Percentiles rank a stretch among this genome's conserved stretches.
Evolutionary conservation across 2,113 vertebrate genomes (phyloP).

Genomic region (Rallus limicola): DNA sequence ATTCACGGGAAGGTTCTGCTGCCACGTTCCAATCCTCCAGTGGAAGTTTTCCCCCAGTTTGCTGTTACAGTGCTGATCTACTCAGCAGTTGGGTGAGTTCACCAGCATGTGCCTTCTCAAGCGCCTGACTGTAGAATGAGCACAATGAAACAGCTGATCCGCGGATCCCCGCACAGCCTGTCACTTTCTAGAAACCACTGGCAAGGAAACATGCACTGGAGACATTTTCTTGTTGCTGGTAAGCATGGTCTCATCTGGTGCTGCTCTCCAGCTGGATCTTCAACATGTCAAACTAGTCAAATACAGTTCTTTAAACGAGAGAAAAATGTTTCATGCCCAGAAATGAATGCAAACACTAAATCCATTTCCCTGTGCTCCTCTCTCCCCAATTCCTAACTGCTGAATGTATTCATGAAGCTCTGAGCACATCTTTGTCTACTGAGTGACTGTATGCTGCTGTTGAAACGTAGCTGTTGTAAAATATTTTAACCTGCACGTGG

Average conservation of each 20-base stretch:
- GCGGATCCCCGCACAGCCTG: neutral
- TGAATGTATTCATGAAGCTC: slow-evolving; percentile 72
- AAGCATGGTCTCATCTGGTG: slow-evolving; percentile 54
- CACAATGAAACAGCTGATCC: slow-evolving; percentile 9
- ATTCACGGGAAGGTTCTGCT: neutral
- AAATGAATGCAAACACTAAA: slow-evolving; percentile 69
- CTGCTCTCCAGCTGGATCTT: slow-evolving; percentile 66
- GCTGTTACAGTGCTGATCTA: neutral
- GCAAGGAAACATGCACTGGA: slow-evolving; percentile 52
- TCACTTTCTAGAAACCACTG: slow-evolving; percentile 37
- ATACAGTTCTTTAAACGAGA: slow-evolving; percentile 69
- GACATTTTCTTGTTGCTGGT: slow-evolving; percentile 56
- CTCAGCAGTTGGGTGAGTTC: neutral
- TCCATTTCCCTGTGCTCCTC: slow-evolving; percentile 47
- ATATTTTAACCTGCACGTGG: slow-evolving; percentile 23
- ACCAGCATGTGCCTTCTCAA: neutral
- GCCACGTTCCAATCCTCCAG: neutral
- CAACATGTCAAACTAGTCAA: slow-evolving; percentile 59
- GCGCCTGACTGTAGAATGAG: neutral
- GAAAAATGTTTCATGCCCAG: slow-evolving; percentile 57
- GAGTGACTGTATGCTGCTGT: slow-evolving; percentile 31
- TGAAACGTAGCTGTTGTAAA: slow-evolving; percentile 34
- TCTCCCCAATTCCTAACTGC: slow-evolving; percentile 56
- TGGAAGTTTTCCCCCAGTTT: neutral
- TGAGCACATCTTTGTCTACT: slow-evolving; percentile 39